phyloP scores from a whole-genome alignment of 2,888 invertebrate species.

The Drosophila ezoana region DNA sequence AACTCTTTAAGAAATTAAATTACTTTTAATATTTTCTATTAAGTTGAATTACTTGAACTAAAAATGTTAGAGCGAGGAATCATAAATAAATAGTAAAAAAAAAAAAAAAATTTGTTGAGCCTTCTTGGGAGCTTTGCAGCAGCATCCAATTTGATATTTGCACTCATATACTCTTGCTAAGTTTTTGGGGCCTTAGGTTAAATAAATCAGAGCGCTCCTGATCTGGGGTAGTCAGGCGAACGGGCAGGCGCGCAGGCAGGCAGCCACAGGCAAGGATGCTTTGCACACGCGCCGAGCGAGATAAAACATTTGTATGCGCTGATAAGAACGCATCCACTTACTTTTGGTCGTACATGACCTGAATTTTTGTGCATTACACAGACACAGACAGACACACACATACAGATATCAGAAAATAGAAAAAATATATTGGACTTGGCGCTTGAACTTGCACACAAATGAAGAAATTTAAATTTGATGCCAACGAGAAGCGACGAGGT shows the following conservation, averaged over 20 bases:
- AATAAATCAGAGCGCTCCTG: slow-evolving; percentile 13
- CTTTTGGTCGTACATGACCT: slow-evolving; percentile 79
- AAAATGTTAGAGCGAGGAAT: no score
- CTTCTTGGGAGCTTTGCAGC: no score
- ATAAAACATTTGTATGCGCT: slow-evolving; percentile 79
- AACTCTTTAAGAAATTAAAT: no score
- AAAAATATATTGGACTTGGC: slow-evolving; percentile 49
- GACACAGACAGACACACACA: slow-evolving; percentile 8
- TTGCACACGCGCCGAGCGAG: slow-evolving; percentile 71
- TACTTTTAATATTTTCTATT: not conserved
- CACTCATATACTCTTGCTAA: not conserved
- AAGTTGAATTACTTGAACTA: no score
- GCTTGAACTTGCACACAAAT: slow-evolving; percentile 68
- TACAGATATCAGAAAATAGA: slow-evolving; percentile 13
- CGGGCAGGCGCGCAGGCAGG: not conserved
- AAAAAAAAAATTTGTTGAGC: no score
- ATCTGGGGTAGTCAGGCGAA: slow-evolving; percentile 11
- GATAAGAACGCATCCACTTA: slow-evolving; percentile 80
- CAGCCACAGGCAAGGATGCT: slow-evolving; percentile 50
- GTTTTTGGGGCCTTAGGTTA: not conserved
- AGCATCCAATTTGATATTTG: no score
- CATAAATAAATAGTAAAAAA: no score
- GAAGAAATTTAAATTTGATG: slow-evolving; percentile 76
- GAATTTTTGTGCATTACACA: slow-evolving; percentile 64
- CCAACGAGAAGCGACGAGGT: slow-evolving; percentile 28